These are phyloP conservation scores for Euborellia annulipes DNA, from an alignment of 1,140 invertebrate genomes.

Conservation along the genomic window DNA sequence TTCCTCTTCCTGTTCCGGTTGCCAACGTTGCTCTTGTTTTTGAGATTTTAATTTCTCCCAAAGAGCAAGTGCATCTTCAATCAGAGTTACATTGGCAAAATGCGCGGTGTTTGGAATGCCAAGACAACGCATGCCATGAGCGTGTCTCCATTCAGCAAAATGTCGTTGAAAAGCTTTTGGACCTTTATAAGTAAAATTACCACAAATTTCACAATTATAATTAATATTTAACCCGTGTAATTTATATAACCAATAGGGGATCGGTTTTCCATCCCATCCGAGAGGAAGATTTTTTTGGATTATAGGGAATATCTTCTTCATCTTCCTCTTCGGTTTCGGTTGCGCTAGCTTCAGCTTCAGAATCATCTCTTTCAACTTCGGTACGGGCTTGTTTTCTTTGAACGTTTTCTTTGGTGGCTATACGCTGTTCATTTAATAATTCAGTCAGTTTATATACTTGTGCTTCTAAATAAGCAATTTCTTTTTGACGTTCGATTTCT, in stretches of 20 bases:
- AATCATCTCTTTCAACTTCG: conserved; percentile 84
- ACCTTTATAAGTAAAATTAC: conserved; percentile 97
- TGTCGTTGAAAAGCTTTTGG: conserved; percentile 98
- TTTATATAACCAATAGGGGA: conserved; percentile 99
- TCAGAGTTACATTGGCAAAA: conserved; percentile 98
- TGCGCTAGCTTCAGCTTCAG: conserved; percentile 77
- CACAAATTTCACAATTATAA: conserved; percentile 99
- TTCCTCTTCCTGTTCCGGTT: conserved; percentile 94
- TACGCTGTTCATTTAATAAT: conserved; percentile 63
- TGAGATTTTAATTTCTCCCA: conserved; percentile 95
- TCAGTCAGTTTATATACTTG: conserved; percentile 77
- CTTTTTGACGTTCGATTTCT: conserved; percentile 58
- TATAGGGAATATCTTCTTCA: conserved; percentile 91
- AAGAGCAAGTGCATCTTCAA: conserved; percentile 91
- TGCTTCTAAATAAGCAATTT: conserved; percentile 72
- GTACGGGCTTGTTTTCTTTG: conserved; percentile 95
- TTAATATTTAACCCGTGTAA: conserved; percentile 97
- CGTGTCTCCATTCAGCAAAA: conserved; percentile 98
- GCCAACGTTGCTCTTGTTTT: conserved; percentile 91
- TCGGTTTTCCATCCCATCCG: conserved; percentile 99
- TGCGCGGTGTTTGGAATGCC: conserved; percentile 99
- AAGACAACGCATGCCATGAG: conserved; percentile 97
- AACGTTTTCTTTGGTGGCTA: conserved; percentile 93
- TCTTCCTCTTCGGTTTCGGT: conserved; percentile 74
- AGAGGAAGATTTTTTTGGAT: conserved; percentile 97